These are phyloP conservation scores for Cydia pomonella DNA, from an alignment of 1,140 invertebrate genomes.

Conservation along the genomic window DNA sequence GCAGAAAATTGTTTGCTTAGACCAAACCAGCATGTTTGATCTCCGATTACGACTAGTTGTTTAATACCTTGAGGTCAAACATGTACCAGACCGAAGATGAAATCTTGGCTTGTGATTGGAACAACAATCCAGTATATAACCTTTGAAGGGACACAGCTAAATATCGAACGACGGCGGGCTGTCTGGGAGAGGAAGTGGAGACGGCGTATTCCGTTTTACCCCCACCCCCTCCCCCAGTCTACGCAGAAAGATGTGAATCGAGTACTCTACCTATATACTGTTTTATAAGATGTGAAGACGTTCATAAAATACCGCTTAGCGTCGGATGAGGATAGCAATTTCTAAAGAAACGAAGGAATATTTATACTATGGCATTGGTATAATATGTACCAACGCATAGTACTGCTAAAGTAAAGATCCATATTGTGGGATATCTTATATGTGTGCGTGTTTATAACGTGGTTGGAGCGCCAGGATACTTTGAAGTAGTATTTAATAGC, in stretches of 20 bases:
- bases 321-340: not conserved
- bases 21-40: not conserved
- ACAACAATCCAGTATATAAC: slow-evolving; percentile 3
- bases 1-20: no score
- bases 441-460: not conserved
- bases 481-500: not conserved
- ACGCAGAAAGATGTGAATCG: slow-evolving; percentile 16
- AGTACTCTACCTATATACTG: not conserved
- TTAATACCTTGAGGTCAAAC: not conserved
- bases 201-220: slow-evolving; percentile 3
- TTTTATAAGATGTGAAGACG: not conserved
- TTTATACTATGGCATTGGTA: not conserved
- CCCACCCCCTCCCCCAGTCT: not conserved
- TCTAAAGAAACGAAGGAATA: slow-evolving; percentile 3
- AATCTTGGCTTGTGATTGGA: not conserved
- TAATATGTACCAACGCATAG: not conserved
- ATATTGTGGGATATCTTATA: no score
- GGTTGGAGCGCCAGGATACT: not conserved
- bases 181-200: slow-evolving; percentile 15
- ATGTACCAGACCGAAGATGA: not conserved
- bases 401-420: no score
- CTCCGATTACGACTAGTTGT: not conserved
- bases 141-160: slow-evolving; percentile 11
- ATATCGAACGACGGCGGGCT: slow-evolving; percentile 8
- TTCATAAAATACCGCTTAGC: slow-evolving; percentile 8